Evolutionary conservation across 30 jellyfish, hydroid and myxozoan genomes (phyloP).

Genomic region (Catostylus mosaicus): DNA sequence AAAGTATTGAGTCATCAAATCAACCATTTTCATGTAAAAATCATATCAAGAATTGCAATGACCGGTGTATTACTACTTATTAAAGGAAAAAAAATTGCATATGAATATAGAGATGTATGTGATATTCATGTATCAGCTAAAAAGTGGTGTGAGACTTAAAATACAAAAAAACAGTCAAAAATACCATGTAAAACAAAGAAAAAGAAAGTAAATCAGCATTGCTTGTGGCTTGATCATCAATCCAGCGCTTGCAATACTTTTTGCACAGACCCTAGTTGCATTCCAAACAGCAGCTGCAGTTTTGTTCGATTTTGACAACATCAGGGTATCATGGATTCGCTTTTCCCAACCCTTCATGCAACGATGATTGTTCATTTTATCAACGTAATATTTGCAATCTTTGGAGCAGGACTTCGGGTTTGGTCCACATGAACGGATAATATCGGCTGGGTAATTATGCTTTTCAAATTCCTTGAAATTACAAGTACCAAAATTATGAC

Average conservation of each 20-base stretch:
- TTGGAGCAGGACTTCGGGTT: conserved; percentile 31
- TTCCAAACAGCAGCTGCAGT: conserved; percentile 47
- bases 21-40: too few species aligned
- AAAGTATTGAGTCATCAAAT: too few species aligned
- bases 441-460: conserved; percentile 3
- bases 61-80: too few species aligned
- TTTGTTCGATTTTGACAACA: conserved; percentile 7
- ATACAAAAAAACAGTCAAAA: too few species aligned
- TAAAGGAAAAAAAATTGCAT: too few species aligned
- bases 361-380: conserved; percentile 49
- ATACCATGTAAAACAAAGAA: too few species aligned
- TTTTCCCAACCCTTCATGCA: conserved; percentile 62
- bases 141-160: too few species aligned
- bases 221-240: neutral
- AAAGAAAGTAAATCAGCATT: too few species aligned
- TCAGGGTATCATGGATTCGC: neutral
- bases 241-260: neutral
- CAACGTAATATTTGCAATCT: conserved; percentile 57
- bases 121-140: too few species aligned
- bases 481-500: conserved; percentile 69
- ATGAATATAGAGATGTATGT: too few species aligned
- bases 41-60: too few species aligned
- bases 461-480: conserved; percentile 44
- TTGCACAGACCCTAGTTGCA: conserved; percentile 28
- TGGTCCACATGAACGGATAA: conserved; percentile 48